Percentiles rank a stretch among this genome's conserved stretches.
phyloP scores from a whole-genome alignment of 1,140 invertebrate genomes.

The Drosophila mayri region DNA sequence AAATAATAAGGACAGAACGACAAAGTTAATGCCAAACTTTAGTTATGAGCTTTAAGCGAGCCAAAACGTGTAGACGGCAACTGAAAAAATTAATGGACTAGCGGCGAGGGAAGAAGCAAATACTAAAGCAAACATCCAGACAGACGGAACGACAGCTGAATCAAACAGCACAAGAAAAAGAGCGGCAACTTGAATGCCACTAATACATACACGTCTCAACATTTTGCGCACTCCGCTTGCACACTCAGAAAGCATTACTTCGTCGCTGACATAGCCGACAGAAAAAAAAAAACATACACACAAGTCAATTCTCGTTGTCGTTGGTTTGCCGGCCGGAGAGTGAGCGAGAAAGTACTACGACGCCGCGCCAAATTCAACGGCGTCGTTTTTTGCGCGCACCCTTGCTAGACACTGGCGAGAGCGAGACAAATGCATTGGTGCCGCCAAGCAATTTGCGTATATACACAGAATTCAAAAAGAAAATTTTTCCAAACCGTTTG shows the following conservation, averaged over 20 bases:
- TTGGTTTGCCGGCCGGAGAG: constrained; percentile 76
- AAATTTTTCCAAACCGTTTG: constrained; percentile 71
- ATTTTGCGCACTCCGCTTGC: constrained; percentile 75
- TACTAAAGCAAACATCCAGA: constrained; percentile 57
- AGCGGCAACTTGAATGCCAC: constrained; percentile 73
- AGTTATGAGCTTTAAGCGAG: constrained; percentile 62
- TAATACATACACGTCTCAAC: constrained; percentile 42
- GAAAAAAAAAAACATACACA: constrained; percentile 50
- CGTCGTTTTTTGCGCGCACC: constrained; percentile 79
- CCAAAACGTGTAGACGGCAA: constrained; percentile 44
- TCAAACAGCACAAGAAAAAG: constrained; percentile 64
- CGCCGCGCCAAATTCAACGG: constrained; percentile 81
- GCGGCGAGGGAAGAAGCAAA: constrained; percentile 19
- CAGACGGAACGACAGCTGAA: constrained; percentile 63
- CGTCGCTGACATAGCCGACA: constrained; percentile 47
- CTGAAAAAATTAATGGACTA: constrained; percentile 49
- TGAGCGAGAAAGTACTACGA: constrained; percentile 72
- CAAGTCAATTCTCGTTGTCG: constrained; percentile 54
- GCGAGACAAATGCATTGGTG: constrained; percentile 59
- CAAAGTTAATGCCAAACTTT: constrained; percentile 63
- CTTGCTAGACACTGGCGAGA: constrained; percentile 41
- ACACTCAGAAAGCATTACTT: constrained; percentile 35
- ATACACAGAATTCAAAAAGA: constrained; percentile 78
- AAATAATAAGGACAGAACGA: constrained; percentile 39
- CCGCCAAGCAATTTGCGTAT: constrained; percentile 67